Evolutionary conservation across 1,140 invertebrate genomes (phyloP), one percentile per base, ranked within the genome.

Genomic region (Heliconius melpomene): DNA sequence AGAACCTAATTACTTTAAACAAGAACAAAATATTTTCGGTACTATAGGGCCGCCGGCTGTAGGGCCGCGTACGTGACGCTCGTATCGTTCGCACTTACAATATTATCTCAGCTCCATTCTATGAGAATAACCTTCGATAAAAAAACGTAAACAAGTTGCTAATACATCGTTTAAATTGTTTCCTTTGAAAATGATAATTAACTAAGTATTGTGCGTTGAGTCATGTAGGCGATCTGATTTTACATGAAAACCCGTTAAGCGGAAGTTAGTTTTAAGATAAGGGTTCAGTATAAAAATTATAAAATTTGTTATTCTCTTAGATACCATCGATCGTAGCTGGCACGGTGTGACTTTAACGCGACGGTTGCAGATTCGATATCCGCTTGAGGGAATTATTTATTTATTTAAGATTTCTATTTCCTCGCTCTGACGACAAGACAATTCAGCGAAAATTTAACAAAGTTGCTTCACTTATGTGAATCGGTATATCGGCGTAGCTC

Each of bases 61-160:
- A 66, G 60, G 60, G 60, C 60, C 60, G 60, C 60, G 23, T 75
- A 75, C 74, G 74, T 75, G 74, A 26, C 50, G 26, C 46, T 29
- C 46, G 74, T 7, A 7, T 29, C 74, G 74, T 75, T 54, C 74
- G 74, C 74, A 66, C 60, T 26, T 66, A 66, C 60, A 29, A 7
- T 5, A 66, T 66, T 66, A 66, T 66, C 60, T 66, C 26, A 66
- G 60, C 26, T n/a, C 54, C 54, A 23, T 57, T 66, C 60, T 66
- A 66, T 29, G 60, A 66, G 60, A 66, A 66, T 66, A 66, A 32
- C 74, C 74, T 75, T 54, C 54, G 74, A 75, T 75, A 57, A 74
- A 74, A 75, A 75, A 54, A 75, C 74, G 74, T 75, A 75, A 75
- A 75, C 74, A 75, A 57, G 60, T 66, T 66, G 60, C 26, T 66